Percentiles rank a stretch among this genome's conserved stretches.
phyloP scores from a whole-genome alignment of 2,888 invertebrate species.

The Folsomia candida region DNA sequence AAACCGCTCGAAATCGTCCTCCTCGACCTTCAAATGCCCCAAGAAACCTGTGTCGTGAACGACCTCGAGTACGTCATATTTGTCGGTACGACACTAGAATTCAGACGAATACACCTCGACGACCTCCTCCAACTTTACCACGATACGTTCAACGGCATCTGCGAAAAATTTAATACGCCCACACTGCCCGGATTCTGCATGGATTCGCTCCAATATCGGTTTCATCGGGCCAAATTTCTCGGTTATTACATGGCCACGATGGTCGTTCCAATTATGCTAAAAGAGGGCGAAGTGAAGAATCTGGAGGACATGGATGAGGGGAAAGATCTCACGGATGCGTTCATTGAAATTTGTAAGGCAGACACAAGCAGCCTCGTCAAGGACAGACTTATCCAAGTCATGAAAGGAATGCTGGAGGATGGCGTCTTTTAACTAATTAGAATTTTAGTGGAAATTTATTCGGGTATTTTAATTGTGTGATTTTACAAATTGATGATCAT shows the following conservation, averaged over 20 bases:
- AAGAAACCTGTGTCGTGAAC: slow-evolving; percentile 17
- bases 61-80: slow-evolving; percentile 28
- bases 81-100: slow-evolving; percentile 17
- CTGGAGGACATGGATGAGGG: slow-evolving; percentile 4
- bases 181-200: slow-evolving; percentile 26
- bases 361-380: neutral
- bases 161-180: slow-evolving; percentile 11
- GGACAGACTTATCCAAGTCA: slow-evolving; percentile 14
- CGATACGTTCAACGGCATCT: slow-evolving; percentile 26
- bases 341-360: neutral
- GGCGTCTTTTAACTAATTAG: slow-evolving; percentile 14
- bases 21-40: slow-evolving; percentile 27
- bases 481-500: too few relatives aligned
- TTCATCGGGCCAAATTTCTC: slow-evolving; percentile 21
- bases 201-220: slow-evolving; percentile 19
- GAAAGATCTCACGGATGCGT: slow-evolving; percentile 8
- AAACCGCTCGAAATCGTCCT: slow-evolving; percentile 20
- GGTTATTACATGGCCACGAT: slow-evolving; percentile 20
- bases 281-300: neutral
- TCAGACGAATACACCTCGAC: slow-evolving; percentile 15
- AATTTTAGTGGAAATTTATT: too few relatives aligned
- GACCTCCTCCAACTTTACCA: slow-evolving; percentile 10
- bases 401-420: slow-evolving; percentile 23
- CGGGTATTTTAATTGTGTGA: too few relatives aligned
- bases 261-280: slow-evolving; percentile 19